Evolutionary conservation across 2,888 invertebrate genomes (phyloP), one percentile per base, ranked within the genome.

Genomic region (Parnassius orleans): DNA sequence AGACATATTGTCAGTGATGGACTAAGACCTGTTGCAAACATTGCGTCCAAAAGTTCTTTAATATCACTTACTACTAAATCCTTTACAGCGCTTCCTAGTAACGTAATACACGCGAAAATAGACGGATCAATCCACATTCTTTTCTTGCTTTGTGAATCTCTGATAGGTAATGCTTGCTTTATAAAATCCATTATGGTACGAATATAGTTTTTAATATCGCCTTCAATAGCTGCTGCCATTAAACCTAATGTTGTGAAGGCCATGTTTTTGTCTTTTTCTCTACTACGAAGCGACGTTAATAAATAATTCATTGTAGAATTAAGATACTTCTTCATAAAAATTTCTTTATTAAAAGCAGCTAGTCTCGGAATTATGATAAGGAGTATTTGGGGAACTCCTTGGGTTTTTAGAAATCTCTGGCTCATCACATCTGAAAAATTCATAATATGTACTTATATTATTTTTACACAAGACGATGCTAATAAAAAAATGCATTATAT

Each of bases 161-260:
- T 93, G 0, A 95, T 92, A 0, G 98, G 98, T 46, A 98, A 83
- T 2, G 95, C 94, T 68, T 93, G 90, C 77, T 95, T 95, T 24
- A 98, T 94, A 2, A 95, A 93, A 73, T 96, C 96, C 95, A 98
- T 97, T 64, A 98, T 97, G 75, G 94, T 94, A 0, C 95, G 94
- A 24, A 98, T 93, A 80, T 96, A 95, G 2, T 93, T 93, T 75
- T 95, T 95, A 56, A 98, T 97, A 60, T 96, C 95, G 61, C 94
- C 93, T 72, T 95, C 96, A 0, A 98, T 95, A 19, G 98, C 98
- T 2, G 98, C 96, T 1, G 98, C 96, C 75, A 99, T 94, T 12
- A 98, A 93, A 1, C 98, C 99, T 53, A 98, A 93, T 2, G 98
- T 96, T 19, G 96, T 95, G 77, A 98, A 98, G 0, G 98, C 98